Evolutionary conservation across 2,888 invertebrate species (phyloP), one percentile per base, ranked within the genome.

Genomic region (Lithophane semibrunnea): DNA sequence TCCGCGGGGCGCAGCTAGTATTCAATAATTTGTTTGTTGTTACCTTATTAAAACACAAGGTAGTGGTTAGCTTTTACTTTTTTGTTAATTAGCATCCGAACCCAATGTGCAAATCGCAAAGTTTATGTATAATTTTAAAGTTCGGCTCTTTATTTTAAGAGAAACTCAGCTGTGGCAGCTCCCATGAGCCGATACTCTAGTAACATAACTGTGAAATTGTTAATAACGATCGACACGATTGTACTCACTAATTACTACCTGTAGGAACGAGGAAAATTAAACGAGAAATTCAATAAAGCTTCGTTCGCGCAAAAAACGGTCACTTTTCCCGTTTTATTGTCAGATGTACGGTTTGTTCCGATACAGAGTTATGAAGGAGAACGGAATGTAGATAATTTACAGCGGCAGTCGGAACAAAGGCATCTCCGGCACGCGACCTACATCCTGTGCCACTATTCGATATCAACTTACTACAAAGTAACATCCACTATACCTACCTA

Each of bases 331-430:
- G 80, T 89, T 90, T 88, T 88, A 87, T 88, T 89, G 87, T 88
- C 78, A 84, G 78, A 86, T 82, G 86, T 86, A 88, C 80, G 89
- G 86, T 84, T 80, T 82, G 88, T 88, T 90, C 90, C 92, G 91
- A 93, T 94, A 92, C 90, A 92, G 91, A 92, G 92, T 93, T 93
- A 93, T 94, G 92, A 93, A 93, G 91, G 90, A 92, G 92, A 92
- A 91, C 90, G 93, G 93, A 94, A 93, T 93, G 92, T 91, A 92
- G 93, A 93, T 94, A 94, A 94, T 93, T 94, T 92, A 93, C 91
- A 92, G 90, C 90, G 88, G 90, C 86, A 93, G 90, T 90, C 90
- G 92, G 91, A 92, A 94, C 93, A 94, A 94, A 93, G 91, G 93
- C 88, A 92, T 92, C 88, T 86, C 90, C 88, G 93, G 92, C 91